Conservation (phyloP, 2,113 vertebrate species). For the Ammodytes dubius region DNA sequence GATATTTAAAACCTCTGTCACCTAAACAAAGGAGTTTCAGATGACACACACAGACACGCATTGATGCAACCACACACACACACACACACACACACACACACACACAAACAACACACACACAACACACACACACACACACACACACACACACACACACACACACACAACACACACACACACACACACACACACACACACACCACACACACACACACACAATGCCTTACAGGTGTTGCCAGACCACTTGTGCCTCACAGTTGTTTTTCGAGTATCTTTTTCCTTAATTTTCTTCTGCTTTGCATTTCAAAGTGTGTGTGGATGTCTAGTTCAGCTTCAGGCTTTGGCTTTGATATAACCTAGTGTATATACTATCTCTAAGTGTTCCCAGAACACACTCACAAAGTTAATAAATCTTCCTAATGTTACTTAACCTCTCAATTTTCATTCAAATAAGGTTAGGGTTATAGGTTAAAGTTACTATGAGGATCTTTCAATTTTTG, state of each 20-base stretch:
- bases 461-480: too few relatives aligned
- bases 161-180: not conserved
- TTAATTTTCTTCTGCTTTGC: slow-evolving; percentile 9
- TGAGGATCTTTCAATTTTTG: too few relatives aligned
- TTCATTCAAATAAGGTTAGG: too few relatives aligned
- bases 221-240: slow-evolving; percentile 12
- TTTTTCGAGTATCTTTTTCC: slow-evolving; percentile 9
- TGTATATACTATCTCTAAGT: not conserved
- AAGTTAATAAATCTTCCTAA: not conserved
- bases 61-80: not conserved
- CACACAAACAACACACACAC: slow-evolving; percentile 16
- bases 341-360: not conserved
- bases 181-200: not conserved
- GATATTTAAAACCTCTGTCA: slow-evolving; percentile 51
- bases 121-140: not conserved
- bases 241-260: not conserved
- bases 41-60: slow-evolving; percentile 11
- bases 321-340: slow-evolving; percentile 22
- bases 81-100: slow-evolving; percentile 22
- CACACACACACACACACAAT: slow-evolving; percentile 12
- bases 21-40: slow-evolving; percentile 9
- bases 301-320: not conserved
- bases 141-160: slow-evolving; percentile 14
- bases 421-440: not conserved
- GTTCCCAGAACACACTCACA: slow-evolving; percentile 4